Conservation (phyloP, 2,888 invertebrate species). For the Stictocephala bisonia region DNA sequence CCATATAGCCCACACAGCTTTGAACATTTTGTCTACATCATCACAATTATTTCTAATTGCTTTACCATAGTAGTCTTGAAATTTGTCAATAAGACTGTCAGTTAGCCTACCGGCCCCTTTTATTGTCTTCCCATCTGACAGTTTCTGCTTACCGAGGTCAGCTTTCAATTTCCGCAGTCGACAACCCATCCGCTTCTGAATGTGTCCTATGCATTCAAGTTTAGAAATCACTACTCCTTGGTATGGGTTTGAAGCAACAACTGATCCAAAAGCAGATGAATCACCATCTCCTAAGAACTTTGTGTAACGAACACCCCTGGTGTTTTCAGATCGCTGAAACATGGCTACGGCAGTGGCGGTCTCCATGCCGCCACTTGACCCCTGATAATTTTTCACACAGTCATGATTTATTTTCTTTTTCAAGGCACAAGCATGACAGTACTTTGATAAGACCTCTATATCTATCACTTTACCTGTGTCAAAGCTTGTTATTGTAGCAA, state of each 20-base stretch:
- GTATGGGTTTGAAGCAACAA: constrained; percentile 23
- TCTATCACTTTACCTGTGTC: constrained; percentile 17
- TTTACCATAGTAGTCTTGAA: constrained; percentile 29
- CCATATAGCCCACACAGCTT: constrained; percentile 23
- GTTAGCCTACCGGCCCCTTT: constrained; percentile 28
- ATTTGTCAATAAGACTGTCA: constrained; percentile 28
- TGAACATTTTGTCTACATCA: constrained; percentile 8
- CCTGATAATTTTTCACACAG: constrained; percentile 33
- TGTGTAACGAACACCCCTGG: constrained; percentile 19
- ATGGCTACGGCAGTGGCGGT: constrained; percentile 20
- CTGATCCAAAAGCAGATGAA: constrained; percentile 24
- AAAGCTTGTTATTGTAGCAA: constrained; percentile 7
- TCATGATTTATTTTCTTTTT: constrained; percentile 12
- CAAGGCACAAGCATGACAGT: constrained; percentile 2
- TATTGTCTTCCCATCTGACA: constrained; percentile 32
- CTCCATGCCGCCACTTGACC: constrained; percentile 33
- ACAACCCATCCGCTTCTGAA: constrained; percentile 15
- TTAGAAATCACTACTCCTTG: constrained; percentile 16
- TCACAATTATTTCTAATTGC: constrained; percentile 28
- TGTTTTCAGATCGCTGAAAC: constrained; percentile 9
- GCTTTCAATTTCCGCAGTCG: constrained; percentile 22
- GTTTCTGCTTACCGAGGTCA: not conserved
- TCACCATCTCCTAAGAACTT: constrained; percentile 25
- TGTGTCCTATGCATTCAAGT: constrained; percentile 26
- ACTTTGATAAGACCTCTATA: constrained; percentile 19